Conservation (phyloP, 2,888 invertebrate genomes). For the Sceliomorpha sp. region DNA sequence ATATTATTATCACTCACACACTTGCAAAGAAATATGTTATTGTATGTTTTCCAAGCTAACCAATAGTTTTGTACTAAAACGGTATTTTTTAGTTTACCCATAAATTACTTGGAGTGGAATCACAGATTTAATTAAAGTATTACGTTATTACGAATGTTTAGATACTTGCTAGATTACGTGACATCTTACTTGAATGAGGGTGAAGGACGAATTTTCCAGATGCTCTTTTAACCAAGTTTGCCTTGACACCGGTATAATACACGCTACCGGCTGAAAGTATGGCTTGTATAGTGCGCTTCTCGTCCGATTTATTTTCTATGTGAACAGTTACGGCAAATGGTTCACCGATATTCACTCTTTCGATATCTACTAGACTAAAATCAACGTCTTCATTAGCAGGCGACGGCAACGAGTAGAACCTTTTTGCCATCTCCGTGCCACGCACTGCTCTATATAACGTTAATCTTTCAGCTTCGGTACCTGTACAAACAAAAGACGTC, state of each 20-base stretch:
- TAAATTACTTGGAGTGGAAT: too few relatives aligned
- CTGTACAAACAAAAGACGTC: slow-evolving; percentile 65
- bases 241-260: slow-evolving; percentile 89
- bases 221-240: slow-evolving; percentile 86
- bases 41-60: too few relatives aligned
- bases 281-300: slow-evolving; percentile 85
- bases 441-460: slow-evolving; percentile 89
- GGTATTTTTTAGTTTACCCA: too few relatives aligned
- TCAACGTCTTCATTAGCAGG: slow-evolving; percentile 83
- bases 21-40: too few relatives aligned
- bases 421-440: slow-evolving; percentile 85
- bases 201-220: slow-evolving; percentile 85
- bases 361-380: slow-evolving; percentile 85
- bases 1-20: too few relatives aligned
- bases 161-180: too few relatives aligned
- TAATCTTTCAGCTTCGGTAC: slow-evolving; percentile 87
- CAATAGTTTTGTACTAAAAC: too few relatives aligned
- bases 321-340: slow-evolving; percentile 85
- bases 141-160: too few relatives aligned
- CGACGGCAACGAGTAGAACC: slow-evolving; percentile 84
- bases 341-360: slow-evolving; percentile 86
- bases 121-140: slow-evolving; percentile 3
- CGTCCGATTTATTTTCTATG: slow-evolving; percentile 83
- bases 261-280: slow-evolving; percentile 86
- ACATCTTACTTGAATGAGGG: slow-evolving; percentile 83